Percentiles rank a stretch among this genome's conserved stretches.
phyloP scores from a whole-genome alignment of 1,140 invertebrate genomes.

The Drosophila mojavensis region DNA sequence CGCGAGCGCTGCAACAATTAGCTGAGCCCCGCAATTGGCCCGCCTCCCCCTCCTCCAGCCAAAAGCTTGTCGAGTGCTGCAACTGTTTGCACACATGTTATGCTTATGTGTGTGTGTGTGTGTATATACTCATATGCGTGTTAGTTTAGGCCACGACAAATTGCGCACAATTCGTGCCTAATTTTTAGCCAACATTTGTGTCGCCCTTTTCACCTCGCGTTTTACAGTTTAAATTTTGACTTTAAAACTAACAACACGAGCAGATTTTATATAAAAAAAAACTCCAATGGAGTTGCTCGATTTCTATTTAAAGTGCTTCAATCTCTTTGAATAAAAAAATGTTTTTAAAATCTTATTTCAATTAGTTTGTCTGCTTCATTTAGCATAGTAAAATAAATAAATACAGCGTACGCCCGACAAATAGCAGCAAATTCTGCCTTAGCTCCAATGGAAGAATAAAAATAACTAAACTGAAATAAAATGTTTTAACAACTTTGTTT shows the following conservation, averaged over 20 bases:
- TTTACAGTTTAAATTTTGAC: slow-evolving; percentile 2
- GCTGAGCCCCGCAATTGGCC: slow-evolving; percentile 21
- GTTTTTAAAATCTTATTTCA: too few species aligned
- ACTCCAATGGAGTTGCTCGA: too few species aligned
- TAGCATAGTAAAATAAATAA: too few species aligned
- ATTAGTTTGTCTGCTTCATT: too few species aligned
- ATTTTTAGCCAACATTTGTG: slow-evolving; percentile 63
- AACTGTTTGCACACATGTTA: slow-evolving; percentile 50
- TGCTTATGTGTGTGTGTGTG: slow-evolving; percentile 26
- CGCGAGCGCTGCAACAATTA: slow-evolving; percentile 69
- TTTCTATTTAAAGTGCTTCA: too few species aligned
- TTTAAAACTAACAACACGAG: slow-evolving; percentile 21
- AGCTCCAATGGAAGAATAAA: too few species aligned
- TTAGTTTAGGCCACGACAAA: slow-evolving; percentile 57
- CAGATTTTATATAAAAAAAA: too few species aligned
- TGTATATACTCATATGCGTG: slow-evolving; percentile 19
- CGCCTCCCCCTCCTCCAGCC: slow-evolving; percentile 8
- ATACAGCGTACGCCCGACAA: too few species aligned
- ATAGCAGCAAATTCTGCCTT: too few species aligned
- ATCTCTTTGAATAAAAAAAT: too few species aligned
- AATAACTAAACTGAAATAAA: too few species aligned
- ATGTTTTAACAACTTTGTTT: too few species aligned
- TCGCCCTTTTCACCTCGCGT: slow-evolving; percentile 13
- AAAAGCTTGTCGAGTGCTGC: slow-evolving; percentile 43
- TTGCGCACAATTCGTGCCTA: slow-evolving; percentile 66